A percentile compares a stretch with the other conserved stretches of the same genome.
phyloP scores from a whole-genome alignment of 2,888 invertebrate genomes.

The Limnephilus marmoratus region DNA sequence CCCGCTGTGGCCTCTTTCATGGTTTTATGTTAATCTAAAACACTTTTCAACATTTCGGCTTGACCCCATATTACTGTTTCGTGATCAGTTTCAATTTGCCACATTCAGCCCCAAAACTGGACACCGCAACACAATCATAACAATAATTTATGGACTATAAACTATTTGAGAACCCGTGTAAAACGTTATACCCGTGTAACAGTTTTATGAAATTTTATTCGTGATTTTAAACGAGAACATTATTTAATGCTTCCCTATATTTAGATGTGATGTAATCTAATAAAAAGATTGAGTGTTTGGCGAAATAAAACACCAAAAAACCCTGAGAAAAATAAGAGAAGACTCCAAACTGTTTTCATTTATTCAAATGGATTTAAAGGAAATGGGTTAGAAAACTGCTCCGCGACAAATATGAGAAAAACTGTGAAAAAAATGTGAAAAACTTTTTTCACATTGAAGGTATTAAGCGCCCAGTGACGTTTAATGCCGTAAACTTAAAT shows the following conservation, averaged over 20 bases:
- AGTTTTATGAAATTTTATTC: background rate
- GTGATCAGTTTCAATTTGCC: constrained; percentile 34
- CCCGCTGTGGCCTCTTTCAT: constrained; percentile 12
- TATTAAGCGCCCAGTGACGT: too few species aligned
- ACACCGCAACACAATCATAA: constrained; percentile 13
- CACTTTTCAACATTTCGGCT: constrained; percentile 17
- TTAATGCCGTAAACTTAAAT: too few species aligned
- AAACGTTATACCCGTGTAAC: background rate
- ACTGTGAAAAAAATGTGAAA: too few species aligned
- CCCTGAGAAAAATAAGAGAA: too few species aligned
- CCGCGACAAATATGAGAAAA: too few species aligned
- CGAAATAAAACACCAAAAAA: background rate
- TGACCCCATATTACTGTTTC: constrained; percentile 33
- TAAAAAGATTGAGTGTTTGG: background rate
- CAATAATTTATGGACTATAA: background rate
- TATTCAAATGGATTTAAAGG: too few species aligned
- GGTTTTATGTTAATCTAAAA: constrained; percentile 32
- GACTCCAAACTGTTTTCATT: too few species aligned
- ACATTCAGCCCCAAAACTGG: constrained; percentile 21
- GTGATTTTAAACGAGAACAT: background rate
- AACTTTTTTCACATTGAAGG: too few species aligned
- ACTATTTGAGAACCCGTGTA: background rate
- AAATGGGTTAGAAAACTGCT: too few species aligned
- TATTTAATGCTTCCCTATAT: background rate
- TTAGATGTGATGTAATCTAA: background rate